Conservation (phyloP, 2,797 vertebrate species). For the Australoheros facetus region DNA sequence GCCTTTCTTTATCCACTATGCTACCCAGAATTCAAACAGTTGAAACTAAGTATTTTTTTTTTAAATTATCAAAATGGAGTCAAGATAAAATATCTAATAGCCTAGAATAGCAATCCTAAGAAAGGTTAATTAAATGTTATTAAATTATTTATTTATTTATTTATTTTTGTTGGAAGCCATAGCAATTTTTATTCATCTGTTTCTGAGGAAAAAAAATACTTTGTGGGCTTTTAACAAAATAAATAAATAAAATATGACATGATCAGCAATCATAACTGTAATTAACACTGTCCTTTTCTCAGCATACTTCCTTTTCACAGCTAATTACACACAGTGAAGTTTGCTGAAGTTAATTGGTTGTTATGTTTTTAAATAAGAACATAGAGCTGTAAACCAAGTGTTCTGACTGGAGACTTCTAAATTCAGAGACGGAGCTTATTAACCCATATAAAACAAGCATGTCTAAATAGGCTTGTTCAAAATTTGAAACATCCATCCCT, state of each 20-base stretch:
- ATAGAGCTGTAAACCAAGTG: neutral
- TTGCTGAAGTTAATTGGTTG: slow-evolving; percentile 4
- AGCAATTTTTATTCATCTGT: neutral
- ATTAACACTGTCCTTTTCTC: neutral
- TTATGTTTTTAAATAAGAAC: slow-evolving; percentile 17
- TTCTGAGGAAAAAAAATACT: neutral
- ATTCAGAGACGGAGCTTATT: neutral
- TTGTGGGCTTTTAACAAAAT: neutral
- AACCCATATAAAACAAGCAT: neutral
- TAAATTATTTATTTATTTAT: neutral
- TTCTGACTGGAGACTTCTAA: neutral
- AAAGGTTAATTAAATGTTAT: neutral
- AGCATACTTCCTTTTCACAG: slow-evolving; percentile 3
- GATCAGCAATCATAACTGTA: neutral
- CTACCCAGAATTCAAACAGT: neutral
- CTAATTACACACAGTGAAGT: slow-evolving; percentile 16
- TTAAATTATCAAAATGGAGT: neutral
- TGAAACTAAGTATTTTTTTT: no score
- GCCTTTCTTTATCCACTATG: neutral
- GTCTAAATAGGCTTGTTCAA: neutral
- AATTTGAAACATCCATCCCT: neutral
- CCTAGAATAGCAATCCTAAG: neutral
- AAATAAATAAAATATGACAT: neutral
- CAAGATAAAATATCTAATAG: neutral
- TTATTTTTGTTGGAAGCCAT: neutral